Base-by-base conservation (phyloP, 2,113 vertebrate genomes). In the Cyanocitta stelleri region DNA sequence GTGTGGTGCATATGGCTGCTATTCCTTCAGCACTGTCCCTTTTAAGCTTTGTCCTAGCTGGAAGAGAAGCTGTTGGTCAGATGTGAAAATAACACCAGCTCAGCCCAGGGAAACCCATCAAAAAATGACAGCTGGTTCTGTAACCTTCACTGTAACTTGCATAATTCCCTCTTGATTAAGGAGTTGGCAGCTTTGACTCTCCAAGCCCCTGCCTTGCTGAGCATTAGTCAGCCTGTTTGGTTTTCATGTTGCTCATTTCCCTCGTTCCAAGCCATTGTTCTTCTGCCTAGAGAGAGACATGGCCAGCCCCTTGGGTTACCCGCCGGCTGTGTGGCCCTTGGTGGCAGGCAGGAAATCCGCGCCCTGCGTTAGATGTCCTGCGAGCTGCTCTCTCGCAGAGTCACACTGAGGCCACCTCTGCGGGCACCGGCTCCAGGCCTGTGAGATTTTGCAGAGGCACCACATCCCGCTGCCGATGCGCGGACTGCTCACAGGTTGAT, bases 11-110 rank as follows among this genome's bases (percentile, higher is more conserved):
- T 3, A 5, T 41, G 37, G 48, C 66, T 49, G 16, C 19, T 75
- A 35, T 88, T 59, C 77, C 61, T 85, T 74, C 76, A 71, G 69
- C 4, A 0, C 46, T 92, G 33, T 43, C 67, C n/a, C 64, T 69
- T 56, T 68, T 55, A 41, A 92, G 51, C 54, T 79, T 61, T 66
- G 67, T 62, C 72, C 41, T 2, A 1, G 16, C 7, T 76, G 66
- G 46, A 85, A 90, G 75, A 92, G 68, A 91, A 18, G 24, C 48
- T 80, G 71, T 91, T 86, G 90, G 68, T 92, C 81, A 89, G 71
- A 71, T 19, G 22, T 90, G 63, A 94, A 85, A 93, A 82, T 73
- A 95, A 48, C 89, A 89, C 80, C 88, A 90, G 48, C 72, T 91
- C 76, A 21, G 89, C 92, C 96, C 66, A 63, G 91, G 90, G 90